A percentile compares a stretch with the other conserved stretches of the same genome.
Evolutionary conservation across 2,888 invertebrate species (phyloP).

Genomic region (Hartigia nigra): DNA sequence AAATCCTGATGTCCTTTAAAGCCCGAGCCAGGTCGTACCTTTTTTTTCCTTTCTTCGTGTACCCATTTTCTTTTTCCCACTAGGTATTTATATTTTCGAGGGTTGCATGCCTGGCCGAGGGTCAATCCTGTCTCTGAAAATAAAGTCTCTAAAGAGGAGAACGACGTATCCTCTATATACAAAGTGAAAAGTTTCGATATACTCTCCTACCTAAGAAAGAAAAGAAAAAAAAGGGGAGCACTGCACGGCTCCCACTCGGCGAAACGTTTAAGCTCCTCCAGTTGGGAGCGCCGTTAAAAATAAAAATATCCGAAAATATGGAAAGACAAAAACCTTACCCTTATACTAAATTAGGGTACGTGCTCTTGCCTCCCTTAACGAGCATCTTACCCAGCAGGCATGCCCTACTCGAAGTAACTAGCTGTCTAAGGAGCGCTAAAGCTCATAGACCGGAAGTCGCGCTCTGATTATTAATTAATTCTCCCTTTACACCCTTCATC

Average conservation of each 20-base stretch:
- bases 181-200: not conserved
- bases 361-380: not conserved
- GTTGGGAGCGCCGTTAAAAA: not conserved
- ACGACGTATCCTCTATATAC: not conserved
- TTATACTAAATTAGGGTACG: not conserved
- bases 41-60: not conserved
- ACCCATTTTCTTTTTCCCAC: not conserved
- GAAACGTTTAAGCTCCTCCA: not conserved
- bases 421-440: not conserved
- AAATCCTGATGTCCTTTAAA: not conserved
- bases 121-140: not conserved
- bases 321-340: too few relatives aligned
- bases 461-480: not conserved
- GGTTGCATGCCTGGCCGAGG: not conserved
- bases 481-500: not conserved
- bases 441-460: not conserved
- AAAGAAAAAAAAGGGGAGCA: not conserved
- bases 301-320: not conserved
- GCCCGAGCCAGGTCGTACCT: not conserved
- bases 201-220: not conserved
- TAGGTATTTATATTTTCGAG: not conserved
- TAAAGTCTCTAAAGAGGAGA: not conserved
- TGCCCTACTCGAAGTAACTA: not conserved
- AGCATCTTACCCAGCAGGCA: not conserved
- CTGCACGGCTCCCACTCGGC: not conserved